Evolutionary conservation across 2,888 invertebrate species (phyloP).

Genomic region (Cephus rjabovi): DNA sequence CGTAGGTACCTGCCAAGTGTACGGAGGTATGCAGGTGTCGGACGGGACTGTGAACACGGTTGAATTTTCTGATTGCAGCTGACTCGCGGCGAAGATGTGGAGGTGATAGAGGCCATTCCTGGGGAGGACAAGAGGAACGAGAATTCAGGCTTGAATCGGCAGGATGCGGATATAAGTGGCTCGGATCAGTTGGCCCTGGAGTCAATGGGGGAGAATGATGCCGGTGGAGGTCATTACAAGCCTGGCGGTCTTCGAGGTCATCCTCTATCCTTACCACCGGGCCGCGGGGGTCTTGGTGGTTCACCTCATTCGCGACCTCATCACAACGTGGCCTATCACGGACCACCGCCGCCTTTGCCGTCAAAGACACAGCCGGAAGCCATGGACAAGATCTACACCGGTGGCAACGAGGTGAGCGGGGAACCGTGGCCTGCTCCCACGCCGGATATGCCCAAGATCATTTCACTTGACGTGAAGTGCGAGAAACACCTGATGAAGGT

Average conservation of each 20-base stretch:
- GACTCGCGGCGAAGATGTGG: slow-evolving; percentile 71
- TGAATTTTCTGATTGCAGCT: slow-evolving; percentile 39
- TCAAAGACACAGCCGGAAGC: slow-evolving; percentile 72
- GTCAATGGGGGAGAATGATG: slow-evolving; percentile 72
- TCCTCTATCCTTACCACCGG: slow-evolving; percentile 68
- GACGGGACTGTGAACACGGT: too few species aligned
- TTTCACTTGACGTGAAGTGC: slow-evolving; percentile 92
- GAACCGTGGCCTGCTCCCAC: slow-evolving; percentile 82
- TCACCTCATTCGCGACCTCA: slow-evolving; percentile 61
- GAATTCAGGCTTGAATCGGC: slow-evolving; percentile 68
- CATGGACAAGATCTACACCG: slow-evolving; percentile 71
- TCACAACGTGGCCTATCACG: slow-evolving; percentile 78
- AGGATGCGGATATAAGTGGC: slow-evolving; percentile 73
- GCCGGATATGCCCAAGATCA: slow-evolving; percentile 93
- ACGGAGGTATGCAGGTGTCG: too few species aligned
- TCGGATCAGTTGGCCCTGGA: slow-evolving; percentile 81
- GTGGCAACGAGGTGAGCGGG: slow-evolving; percentile 36
- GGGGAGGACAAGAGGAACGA: slow-evolving; percentile 70
- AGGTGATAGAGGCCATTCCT: slow-evolving; percentile 74
- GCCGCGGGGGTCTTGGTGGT: slow-evolving; percentile 63
- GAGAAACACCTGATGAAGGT: slow-evolving; percentile 96
- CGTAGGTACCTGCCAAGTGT: too few species aligned
- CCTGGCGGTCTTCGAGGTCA: slow-evolving; percentile 64
- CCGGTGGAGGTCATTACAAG: slow-evolving; percentile 54
- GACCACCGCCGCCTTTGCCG: slow-evolving; percentile 77